A percentile compares a stretch with the other conserved stretches of the same genome.
Conservation (phyloP, 2,888 invertebrate species). For the Sinodicranocentrus sp. region DNA sequence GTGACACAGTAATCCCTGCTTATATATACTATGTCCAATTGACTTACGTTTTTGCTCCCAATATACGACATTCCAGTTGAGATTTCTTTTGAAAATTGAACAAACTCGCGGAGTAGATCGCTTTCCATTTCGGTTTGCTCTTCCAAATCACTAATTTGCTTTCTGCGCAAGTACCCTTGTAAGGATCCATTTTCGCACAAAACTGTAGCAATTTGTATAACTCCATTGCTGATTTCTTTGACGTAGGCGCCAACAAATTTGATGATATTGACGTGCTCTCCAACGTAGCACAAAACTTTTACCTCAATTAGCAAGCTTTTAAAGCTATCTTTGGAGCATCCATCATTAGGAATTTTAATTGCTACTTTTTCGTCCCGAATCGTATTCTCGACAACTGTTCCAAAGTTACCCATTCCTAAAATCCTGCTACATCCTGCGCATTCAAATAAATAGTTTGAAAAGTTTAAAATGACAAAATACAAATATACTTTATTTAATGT, state of each 20-base stretch:
- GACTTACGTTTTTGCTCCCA: not conserved
- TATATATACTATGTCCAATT: not conserved
- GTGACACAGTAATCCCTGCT: not conserved
- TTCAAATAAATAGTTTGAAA: too few species aligned
- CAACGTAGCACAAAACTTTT: conserved; percentile 21
- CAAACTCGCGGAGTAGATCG: not conserved
- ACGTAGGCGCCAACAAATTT: conserved; percentile 15
- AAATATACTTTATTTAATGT: too few species aligned
- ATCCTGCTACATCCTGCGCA: too few species aligned
- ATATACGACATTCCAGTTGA: conserved; percentile 22
- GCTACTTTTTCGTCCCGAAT: not conserved
- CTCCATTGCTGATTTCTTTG: conserved; percentile 5
- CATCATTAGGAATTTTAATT: not conserved
- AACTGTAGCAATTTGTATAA: conserved; percentile 7
- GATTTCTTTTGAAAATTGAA: not conserved
- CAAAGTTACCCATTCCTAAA: not conserved
- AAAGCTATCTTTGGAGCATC: not conserved
- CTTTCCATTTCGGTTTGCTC: too few species aligned
- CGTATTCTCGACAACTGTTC: not conserved
- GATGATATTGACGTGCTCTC: conserved; percentile 9
- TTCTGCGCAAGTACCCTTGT: not conserved
- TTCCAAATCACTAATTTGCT: not conserved
- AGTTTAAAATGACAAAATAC: too few species aligned
- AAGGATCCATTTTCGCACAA: conserved; percentile 4
- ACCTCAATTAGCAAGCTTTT: conserved; percentile 12